Conservation (phyloP, 1,140 invertebrate genomes). For the Lasaia peninsularis region DNA sequence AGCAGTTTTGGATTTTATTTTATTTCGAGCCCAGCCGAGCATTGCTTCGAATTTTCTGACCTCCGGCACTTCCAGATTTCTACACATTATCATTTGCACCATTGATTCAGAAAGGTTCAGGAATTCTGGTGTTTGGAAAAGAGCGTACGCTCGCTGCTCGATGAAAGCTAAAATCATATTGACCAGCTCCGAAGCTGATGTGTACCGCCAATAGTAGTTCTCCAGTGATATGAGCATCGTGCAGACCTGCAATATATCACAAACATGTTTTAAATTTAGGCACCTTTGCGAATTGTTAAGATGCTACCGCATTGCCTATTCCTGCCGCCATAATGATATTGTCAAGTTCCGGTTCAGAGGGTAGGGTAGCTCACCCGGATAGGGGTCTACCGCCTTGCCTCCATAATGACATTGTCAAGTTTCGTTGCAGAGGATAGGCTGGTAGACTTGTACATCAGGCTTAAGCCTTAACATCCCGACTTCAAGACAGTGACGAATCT, state of each 20-base stretch:
- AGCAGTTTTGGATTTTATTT: constrained; percentile 86
- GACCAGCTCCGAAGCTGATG: constrained; percentile 93
- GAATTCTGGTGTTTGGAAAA: constrained; percentile 91
- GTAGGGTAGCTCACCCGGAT: too few species aligned
- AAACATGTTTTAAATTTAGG: neutral
- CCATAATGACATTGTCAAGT: too few species aligned
- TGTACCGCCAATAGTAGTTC: constrained; percentile 97
- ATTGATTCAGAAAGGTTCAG: constrained; percentile 93
- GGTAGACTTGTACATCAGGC: too few species aligned
- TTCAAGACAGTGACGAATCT: too few species aligned
- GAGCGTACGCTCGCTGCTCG: constrained; percentile 88
- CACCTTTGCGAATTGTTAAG: neutral
- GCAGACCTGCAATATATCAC: constrained; percentile 82
- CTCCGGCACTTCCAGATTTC: constrained; percentile 90
- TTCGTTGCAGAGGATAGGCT: too few species aligned
- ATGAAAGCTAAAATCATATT: constrained; percentile 96
- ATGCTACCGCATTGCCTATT: too few species aligned
- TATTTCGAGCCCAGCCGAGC: constrained; percentile 91
- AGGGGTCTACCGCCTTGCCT: too few species aligned
- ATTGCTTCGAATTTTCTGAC: constrained; percentile 96
- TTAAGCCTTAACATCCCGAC: too few species aligned
- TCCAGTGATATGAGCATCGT: constrained; percentile 94
- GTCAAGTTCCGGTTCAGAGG: too few species aligned
- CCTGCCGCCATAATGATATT: too few species aligned
- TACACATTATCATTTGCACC: constrained; percentile 96